Evolutionary conservation across 2,888 invertebrate genomes (phyloP).

Genomic region (Agriopis marginaria): DNA sequence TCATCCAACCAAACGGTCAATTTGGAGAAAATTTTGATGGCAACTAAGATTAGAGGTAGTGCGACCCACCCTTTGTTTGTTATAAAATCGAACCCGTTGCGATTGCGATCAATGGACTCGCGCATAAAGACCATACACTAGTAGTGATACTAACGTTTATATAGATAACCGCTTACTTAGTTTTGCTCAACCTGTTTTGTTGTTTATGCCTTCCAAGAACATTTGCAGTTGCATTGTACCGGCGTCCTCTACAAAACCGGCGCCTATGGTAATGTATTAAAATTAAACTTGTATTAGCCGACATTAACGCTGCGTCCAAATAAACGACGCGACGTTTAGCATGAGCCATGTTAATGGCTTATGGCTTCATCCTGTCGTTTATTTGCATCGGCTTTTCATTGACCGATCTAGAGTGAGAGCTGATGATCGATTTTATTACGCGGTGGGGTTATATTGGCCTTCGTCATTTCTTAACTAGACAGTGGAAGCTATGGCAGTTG

Average conservation of each 20-base stretch:
- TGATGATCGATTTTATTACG: slow-evolving; percentile 10
- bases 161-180: background rate
- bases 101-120: background rate
- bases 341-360: slow-evolving; percentile 36
- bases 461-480: background rate
- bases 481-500: background rate
- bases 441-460: background rate
- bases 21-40: too few relatives aligned
- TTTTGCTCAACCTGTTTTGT: slow-evolving; percentile 12
- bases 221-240: slow-evolving; percentile 21
- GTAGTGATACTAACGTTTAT: background rate
- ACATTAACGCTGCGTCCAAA: slow-evolving; percentile 33
- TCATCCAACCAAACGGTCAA: too few relatives aligned
- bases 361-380: slow-evolving; percentile 41
- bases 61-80: too few relatives aligned
- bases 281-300: slow-evolving; percentile 32
- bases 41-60: too few relatives aligned
- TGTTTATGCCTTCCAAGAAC: slow-evolving; percentile 6
- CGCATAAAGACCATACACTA: background rate
- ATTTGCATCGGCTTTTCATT: slow-evolving; percentile 47
- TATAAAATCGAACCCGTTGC: background rate
- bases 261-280: slow-evolving; percentile 19
- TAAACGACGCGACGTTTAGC: slow-evolving; percentile 34
- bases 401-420: slow-evolving; percentile 32
- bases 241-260: slow-evolving; percentile 21